phyloP scores from a whole-genome alignment of 2,888 invertebrate species.

The Pterostichus madidus region DNA sequence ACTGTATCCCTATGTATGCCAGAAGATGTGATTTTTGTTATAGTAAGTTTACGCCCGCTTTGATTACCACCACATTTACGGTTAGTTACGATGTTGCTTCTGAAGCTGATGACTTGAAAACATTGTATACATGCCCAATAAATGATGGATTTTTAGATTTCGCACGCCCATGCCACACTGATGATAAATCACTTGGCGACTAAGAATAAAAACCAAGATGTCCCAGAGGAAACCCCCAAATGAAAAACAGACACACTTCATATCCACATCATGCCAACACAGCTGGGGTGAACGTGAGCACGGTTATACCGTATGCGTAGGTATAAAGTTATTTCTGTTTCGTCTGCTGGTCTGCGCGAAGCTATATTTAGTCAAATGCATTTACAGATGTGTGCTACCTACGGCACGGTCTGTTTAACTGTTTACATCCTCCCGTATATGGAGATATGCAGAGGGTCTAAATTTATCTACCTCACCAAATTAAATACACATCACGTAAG shows the following conservation, averaged over 20 bases:
- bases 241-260: conserved; percentile 37
- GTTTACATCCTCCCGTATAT: neutral
- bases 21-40: too few relatives aligned
- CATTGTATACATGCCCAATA: too few relatives aligned
- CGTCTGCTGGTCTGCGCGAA: neutral
- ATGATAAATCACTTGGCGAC: too few relatives aligned
- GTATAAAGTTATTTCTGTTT: conserved; percentile 40
- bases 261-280: neutral
- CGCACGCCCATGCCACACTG: too few relatives aligned
- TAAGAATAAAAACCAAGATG: neutral
- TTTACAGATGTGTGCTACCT: conserved; percentile 30
- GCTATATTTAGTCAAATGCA: conserved; percentile 44
- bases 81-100: too few relatives aligned
- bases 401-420: neutral
- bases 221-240: neutral
- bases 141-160: too few relatives aligned
- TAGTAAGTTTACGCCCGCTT: too few relatives aligned
- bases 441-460: conserved; percentile 10
- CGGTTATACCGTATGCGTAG: conserved; percentile 2
- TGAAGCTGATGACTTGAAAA: too few relatives aligned
- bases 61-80: too few relatives aligned
- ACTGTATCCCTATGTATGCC: too few relatives aligned
- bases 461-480: conserved; percentile 4
- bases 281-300: conserved; percentile 2
- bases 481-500: neutral